These are phyloP conservation scores for Drosophila atroscutellata DNA, from an alignment of 2,888 invertebrate species.

Conservation along the genomic window DNA sequence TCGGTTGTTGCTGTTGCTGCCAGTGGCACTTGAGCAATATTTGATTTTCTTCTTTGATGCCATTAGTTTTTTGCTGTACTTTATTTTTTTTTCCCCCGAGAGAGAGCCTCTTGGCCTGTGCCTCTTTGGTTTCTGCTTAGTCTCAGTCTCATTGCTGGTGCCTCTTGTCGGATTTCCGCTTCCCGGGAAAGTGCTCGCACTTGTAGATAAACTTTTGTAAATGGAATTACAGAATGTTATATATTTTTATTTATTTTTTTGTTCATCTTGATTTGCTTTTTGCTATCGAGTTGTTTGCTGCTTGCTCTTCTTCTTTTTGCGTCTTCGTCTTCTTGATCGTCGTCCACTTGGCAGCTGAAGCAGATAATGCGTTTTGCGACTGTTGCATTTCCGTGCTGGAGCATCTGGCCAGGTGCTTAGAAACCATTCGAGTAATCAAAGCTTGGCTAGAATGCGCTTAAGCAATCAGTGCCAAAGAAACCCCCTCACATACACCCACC, in stretches of 20 bases:
- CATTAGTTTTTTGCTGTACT: conserved; percentile 66
- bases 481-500: neutral
- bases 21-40: conserved; percentile 78
- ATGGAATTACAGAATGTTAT: conserved; percentile 75
- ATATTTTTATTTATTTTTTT: conserved; percentile 8
- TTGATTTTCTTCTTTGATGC: conserved; percentile 80
- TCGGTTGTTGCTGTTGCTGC: conserved; percentile 64
- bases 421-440: conserved; percentile 77
- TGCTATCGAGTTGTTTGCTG: conserved; percentile 1
- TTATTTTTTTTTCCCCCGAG: conserved; percentile 8
- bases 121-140: conserved; percentile 14
- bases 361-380: conserved; percentile 79
- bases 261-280: neutral
- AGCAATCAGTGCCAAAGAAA: conserved; percentile 57
- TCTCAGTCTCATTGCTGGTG: conserved; percentile 16
- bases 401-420: conserved; percentile 67
- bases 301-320: conserved; percentile 18
- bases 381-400: conserved; percentile 64
- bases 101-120: conserved; percentile 24
- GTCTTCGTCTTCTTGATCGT: neutral
- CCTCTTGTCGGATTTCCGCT: conserved; percentile 10
- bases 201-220: conserved; percentile 79
- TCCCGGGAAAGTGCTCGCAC: conserved; percentile 53
- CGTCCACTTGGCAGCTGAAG: conserved; percentile 73
- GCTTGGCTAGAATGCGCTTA: conserved; percentile 68